Conservation (phyloP, 2,888 invertebrate genomes). For the Drosophila tanythrix region DNA sequence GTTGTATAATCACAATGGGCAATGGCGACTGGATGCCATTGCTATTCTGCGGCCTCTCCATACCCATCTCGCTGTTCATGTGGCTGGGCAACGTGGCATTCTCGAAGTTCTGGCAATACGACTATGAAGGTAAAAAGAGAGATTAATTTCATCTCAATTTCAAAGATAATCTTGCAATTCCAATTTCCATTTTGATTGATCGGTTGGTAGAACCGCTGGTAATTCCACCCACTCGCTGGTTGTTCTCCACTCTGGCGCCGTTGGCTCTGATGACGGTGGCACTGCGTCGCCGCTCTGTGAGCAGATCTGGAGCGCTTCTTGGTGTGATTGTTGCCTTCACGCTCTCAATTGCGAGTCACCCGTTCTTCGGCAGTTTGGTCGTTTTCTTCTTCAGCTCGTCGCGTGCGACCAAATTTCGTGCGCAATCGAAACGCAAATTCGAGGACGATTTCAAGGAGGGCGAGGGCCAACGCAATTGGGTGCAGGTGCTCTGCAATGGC, state of each 20-base stretch:
- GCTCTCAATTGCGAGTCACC: constrained; percentile 91
- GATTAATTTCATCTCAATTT: constrained; percentile 4
- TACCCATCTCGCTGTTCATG: constrained; percentile 91
- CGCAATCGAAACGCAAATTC: constrained; percentile 88
- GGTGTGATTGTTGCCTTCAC: constrained; percentile 91
- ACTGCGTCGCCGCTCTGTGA: constrained; percentile 88
- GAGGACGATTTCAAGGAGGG: constrained; percentile 92
- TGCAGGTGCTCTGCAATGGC: constrained; percentile 94
- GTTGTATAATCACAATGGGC: constrained; percentile 21
- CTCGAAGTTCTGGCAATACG: constrained; percentile 86
- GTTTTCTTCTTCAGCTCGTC: constrained; percentile 93
- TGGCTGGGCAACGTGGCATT: constrained; percentile 91
- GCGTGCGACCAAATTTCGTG: constrained; percentile 91
- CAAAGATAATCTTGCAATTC: constrained; percentile 11
- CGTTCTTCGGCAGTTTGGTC: constrained; percentile 90
- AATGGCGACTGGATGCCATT: constrained; percentile 86
- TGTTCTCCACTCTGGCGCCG: constrained; percentile 86
- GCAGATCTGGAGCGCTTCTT: constrained; percentile 89
- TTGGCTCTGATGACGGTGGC: constrained; percentile 89
- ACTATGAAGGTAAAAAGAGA: constrained; percentile 86
- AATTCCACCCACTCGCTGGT: constrained; percentile 83
- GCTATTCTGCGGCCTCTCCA: constrained; percentile 88
- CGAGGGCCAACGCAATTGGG: constrained; percentile 94
- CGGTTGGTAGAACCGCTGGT: constrained; percentile 69
- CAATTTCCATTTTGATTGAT: not conserved